Conservation (phyloP, 2,888 invertebrate species). For the Pteria penguin region DNA sequence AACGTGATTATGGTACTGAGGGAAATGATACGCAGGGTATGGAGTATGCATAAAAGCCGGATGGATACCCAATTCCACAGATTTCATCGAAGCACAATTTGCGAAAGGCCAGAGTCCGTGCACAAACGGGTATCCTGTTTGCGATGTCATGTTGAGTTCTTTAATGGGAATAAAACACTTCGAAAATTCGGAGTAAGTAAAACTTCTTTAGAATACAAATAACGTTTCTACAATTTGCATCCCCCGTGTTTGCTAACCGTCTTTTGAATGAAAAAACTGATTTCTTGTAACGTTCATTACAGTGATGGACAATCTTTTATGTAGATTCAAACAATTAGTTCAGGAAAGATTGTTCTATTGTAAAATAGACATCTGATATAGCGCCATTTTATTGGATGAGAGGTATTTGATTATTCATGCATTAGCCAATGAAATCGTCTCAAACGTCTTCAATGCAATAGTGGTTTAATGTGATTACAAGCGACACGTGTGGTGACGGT, state of each 20-base stretch:
- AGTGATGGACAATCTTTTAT: too few relatives aligned
- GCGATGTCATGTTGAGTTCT: neutral
- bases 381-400: neutral
- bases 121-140: conserved; percentile 24
- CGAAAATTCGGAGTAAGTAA: too few relatives aligned
- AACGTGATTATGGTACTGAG: conserved; percentile 1
- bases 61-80: conserved; percentile 63
- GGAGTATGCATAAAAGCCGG: conserved; percentile 64
- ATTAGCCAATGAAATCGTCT: neutral
- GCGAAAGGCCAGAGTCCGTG: conserved; percentile 44
- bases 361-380: neutral
- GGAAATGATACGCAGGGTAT: conserved; percentile 49
- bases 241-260: too few relatives aligned
- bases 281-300: too few relatives aligned
- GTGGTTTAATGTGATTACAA: neutral
- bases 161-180: too few relatives aligned
- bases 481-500: neutral
- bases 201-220: too few relatives aligned
- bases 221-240: too few relatives aligned
- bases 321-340: conserved; percentile 28
- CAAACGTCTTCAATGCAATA: too few relatives aligned
- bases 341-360: conserved; percentile 3
- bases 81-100: conserved; percentile 40
- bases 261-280: too few relatives aligned
- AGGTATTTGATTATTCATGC: neutral